Conservation (phyloP, 1,140 invertebrate species). For the Leptinotarsa defecta region DNA sequence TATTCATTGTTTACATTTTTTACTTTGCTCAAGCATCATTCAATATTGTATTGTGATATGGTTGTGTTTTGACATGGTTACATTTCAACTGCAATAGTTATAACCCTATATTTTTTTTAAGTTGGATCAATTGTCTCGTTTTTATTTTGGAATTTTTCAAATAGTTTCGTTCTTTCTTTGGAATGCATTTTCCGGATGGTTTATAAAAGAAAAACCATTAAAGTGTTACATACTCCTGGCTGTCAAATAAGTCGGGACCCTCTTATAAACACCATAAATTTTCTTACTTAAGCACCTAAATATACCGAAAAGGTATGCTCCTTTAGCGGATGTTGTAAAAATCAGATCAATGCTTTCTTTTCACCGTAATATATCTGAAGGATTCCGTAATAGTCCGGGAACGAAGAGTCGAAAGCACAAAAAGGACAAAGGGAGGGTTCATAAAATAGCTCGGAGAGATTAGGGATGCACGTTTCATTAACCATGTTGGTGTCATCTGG, state of each 20-base stretch:
- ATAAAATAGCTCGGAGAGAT: no score
- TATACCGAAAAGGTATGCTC: slow-evolving; percentile 21
- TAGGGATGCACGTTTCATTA: no score
- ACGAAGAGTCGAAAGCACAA: not conserved
- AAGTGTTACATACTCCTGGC: slow-evolving; percentile 15
- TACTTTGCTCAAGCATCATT: no score
- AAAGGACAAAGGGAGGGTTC: no score
- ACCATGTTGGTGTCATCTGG: no score
- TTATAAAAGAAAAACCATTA: slow-evolving; percentile 16
- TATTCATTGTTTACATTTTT: no score
- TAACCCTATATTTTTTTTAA: no score
- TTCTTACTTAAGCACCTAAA: slow-evolving; percentile 13
- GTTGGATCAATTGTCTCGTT: no score
- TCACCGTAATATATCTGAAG: not conserved
- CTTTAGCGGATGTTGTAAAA: slow-evolving; percentile 29
- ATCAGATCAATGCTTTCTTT: slow-evolving; percentile 11
- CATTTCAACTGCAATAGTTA: no score
- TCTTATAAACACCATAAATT: slow-evolving; percentile 34
- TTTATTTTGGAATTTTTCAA: no score
- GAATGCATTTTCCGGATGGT: not conserved
- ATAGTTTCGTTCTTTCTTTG: not conserved
- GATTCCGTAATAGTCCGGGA: not conserved
- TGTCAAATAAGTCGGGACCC: slow-evolving; percentile 14
- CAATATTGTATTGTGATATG: no score
- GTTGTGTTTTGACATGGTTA: no score